phyloP scores from a whole-genome alignment of 1,140 invertebrate species.

The Pentalonia nigronervosa region DNA sequence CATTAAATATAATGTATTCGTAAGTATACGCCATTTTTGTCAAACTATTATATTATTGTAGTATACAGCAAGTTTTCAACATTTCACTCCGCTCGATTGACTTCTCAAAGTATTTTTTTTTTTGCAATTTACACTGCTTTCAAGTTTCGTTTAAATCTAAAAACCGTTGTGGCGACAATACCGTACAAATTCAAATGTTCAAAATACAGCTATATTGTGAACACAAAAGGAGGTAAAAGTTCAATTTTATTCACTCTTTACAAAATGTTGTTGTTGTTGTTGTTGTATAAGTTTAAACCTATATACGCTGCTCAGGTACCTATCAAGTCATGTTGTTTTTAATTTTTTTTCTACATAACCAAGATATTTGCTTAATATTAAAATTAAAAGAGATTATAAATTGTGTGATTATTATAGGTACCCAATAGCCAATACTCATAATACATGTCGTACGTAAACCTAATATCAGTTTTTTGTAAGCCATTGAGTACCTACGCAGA shows the following conservation, averaged over 20 bases:
- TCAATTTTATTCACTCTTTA: not conserved
- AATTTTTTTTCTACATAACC: not conserved
- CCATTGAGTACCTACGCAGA: not conserved
- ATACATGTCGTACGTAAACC: not conserved
- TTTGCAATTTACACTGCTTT: not conserved
- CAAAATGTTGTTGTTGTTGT: not conserved
- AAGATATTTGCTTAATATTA: not conserved
- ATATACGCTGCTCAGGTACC: not conserved
- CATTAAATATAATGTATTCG: not conserved
- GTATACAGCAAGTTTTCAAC: not conserved
- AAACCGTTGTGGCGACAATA: not conserved
- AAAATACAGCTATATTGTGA: not conserved
- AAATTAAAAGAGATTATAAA: not conserved
- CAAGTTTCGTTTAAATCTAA: not conserved
- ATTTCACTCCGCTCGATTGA: not conserved
- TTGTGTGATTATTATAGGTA: not conserved
- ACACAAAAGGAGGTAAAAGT: not conserved
- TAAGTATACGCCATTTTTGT: not conserved
- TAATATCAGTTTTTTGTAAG: too few species aligned
- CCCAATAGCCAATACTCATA: not conserved
- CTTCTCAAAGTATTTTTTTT: not conserved
- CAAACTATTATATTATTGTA: not conserved
- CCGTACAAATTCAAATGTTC: not conserved
- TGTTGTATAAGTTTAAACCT: not conserved
- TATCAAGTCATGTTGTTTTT: not conserved